Percentiles rank a stretch among this genome's conserved stretches.
These are phyloP conservation scores for Ailuropoda melanoleuca DNA, from an alignment of 2,113 vertebrate genomes.

Conservation along the genomic window DNA sequence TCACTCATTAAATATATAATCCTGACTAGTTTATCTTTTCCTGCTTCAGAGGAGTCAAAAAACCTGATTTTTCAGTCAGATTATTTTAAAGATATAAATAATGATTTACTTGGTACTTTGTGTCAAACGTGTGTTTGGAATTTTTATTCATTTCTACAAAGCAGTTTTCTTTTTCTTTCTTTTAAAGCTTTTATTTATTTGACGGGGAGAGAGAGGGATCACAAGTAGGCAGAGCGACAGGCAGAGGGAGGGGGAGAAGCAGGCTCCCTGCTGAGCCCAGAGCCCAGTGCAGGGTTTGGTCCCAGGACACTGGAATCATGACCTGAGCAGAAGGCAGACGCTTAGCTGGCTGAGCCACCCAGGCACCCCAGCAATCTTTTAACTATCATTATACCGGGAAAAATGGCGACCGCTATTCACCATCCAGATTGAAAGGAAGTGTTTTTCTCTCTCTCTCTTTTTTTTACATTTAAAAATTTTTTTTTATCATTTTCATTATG, in stretches of 20 bases:
- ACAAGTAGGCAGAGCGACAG: too few relatives aligned
- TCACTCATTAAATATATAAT: neutral
- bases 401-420: neutral
- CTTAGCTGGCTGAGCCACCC: too few relatives aligned
- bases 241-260: too few relatives aligned
- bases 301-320: too few relatives aligned
- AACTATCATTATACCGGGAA: neutral
- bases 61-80: slow-evolving; percentile 8
- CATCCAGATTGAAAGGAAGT: neutral
- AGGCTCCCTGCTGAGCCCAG: too few relatives aligned
- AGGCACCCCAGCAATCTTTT: neutral
- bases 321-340: too few relatives aligned
- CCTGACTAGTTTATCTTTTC: neutral
- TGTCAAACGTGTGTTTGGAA: neutral
- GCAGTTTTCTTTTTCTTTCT: neutral
- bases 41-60: neutral
- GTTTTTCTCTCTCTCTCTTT: neutral
- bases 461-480: slow-evolving; percentile 4
- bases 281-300: accelerated
- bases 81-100: slow-evolving; percentile 12
- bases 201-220: too few relatives aligned
- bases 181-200: too few relatives aligned
- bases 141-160: slow-evolving; percentile 53
- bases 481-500: neutral
- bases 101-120: neutral